phyloP scores from a whole-genome alignment of 2,113 vertebrate species.

The Daboia siamensis region DNA sequence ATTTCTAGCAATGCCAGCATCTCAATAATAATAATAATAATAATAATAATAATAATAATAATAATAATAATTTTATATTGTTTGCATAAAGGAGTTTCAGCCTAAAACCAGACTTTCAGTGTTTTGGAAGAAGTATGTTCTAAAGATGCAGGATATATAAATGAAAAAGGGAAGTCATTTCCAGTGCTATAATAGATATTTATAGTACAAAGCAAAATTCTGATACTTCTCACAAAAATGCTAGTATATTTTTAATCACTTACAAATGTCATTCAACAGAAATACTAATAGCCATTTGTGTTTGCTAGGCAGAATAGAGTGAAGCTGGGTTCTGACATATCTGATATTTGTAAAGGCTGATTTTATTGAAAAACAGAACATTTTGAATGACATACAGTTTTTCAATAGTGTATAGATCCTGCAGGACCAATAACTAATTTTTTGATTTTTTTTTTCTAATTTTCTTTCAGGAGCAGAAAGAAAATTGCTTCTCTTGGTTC shows the following conservation, averaged over 20 bases:
- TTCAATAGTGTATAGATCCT: conserved; percentile 13
- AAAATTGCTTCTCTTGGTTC: conserved; percentile 15
- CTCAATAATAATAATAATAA: background rate
- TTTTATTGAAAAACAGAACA: conserved; percentile 1
- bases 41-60: no score
- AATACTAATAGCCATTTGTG: background rate
- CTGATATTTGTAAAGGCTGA: background rate
- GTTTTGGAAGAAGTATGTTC: background rate
- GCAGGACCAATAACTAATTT: conserved; percentile 16
- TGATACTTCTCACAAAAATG: background rate
- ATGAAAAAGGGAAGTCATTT: no score
- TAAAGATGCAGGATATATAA: no score
- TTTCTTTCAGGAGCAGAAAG: conserved; percentile 24
- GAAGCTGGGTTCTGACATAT: background rate
- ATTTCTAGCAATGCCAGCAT: background rate
- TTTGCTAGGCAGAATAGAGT: background rate
- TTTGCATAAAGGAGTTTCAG: background rate
- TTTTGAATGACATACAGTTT: conserved; percentile 12
- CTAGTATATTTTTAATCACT: background rate
- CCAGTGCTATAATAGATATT: background rate
- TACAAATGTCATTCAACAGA: background rate
- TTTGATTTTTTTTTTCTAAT: conserved; percentile 23
- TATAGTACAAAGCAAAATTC: background rate
- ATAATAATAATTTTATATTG: background rate
- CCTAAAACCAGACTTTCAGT: background rate